Conservation (phyloP, 2,797 vertebrate species). For the Diglossa cyanea region DNA sequence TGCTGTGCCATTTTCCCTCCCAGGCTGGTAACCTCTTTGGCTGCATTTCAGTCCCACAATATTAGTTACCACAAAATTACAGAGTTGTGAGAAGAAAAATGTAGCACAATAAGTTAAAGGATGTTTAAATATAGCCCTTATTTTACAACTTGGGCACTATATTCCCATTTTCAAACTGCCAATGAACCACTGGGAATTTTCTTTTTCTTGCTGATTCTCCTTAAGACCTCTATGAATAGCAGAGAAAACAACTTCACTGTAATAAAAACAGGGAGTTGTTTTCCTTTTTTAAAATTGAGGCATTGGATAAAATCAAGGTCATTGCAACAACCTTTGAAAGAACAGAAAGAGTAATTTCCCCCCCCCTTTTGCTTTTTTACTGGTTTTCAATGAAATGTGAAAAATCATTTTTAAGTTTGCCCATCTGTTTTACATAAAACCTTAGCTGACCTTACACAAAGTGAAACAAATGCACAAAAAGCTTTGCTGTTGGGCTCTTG, state of each 20-base stretch:
- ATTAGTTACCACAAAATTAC: constrained; percentile 49
- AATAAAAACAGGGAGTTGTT: constrained; percentile 1
- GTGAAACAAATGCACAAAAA: constrained; percentile 56
- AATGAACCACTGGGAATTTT: constrained; percentile 25
- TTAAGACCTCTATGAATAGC: background rate
- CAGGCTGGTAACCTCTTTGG: constrained; percentile 20
- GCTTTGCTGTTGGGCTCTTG: constrained; percentile 38
- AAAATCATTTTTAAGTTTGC: constrained; percentile 64
- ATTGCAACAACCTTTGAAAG: constrained; percentile 28
- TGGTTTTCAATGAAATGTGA: constrained; percentile 30
- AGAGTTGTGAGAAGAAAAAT: constrained; percentile 46
- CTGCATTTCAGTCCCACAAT: background rate
- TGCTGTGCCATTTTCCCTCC: constrained; percentile 21
- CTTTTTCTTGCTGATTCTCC: background rate
- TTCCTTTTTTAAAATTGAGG: constrained; percentile 11
- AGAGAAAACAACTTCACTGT: constrained; percentile 13
- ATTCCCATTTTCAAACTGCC: constrained; percentile 28
- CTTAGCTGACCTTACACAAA: constrained; percentile 61
- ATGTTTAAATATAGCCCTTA: constrained; percentile 29
- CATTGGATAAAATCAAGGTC: constrained; percentile 51
- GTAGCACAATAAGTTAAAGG: constrained; percentile 33
- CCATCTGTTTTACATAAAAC: constrained; percentile 60
- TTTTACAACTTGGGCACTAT: constrained; percentile 15
- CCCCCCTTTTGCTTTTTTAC: constrained; percentile 14
- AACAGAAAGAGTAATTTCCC: background rate